Percentiles rank a stretch among this genome's conserved stretches.
These are phyloP conservation scores for Cephalopterus ornatus DNA, from an alignment of 2,113 vertebrate genomes.

Conservation along the genomic window DNA sequence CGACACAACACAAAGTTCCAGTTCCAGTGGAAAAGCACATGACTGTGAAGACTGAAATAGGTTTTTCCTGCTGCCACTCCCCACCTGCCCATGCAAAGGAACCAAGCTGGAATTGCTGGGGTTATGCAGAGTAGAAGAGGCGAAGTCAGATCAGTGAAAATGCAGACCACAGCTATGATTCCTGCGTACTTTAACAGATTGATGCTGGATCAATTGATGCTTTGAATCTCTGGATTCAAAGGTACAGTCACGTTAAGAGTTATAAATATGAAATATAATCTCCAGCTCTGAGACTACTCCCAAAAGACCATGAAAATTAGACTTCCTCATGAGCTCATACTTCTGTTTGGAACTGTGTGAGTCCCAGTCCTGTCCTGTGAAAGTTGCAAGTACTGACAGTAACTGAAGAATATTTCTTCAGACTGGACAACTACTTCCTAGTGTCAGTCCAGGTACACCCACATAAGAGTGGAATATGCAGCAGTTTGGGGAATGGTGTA, in stretches of 20 bases:
- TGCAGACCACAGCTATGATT: neutral
- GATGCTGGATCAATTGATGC: too few relatives aligned
- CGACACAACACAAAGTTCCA: fast-evolving
- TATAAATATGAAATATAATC: neutral
- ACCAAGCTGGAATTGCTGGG: neutral
- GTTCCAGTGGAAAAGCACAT: neutral
- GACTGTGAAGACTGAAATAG: neutral
- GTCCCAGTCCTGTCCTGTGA: neutral
- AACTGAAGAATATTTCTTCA: neutral
- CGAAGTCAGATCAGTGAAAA: neutral
- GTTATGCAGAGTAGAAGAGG: neutral
- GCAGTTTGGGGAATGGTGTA: fast-evolving
- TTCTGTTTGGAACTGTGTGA: neutral
- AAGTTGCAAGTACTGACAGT: neutral
- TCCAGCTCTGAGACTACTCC: neutral
- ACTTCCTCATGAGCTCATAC: neutral
- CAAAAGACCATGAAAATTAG: neutral
- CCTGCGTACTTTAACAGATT: neutral
- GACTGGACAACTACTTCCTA: neutral
- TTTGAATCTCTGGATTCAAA: neutral
- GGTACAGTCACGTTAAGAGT: neutral
- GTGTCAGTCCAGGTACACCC: neutral
- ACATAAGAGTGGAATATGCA: neutral
- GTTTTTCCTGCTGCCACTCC: neutral
- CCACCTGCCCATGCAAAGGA: neutral